Evolutionary conservation across 2,888 invertebrate genomes (phyloP).

Genomic region (Odontothrips loti): DNA sequence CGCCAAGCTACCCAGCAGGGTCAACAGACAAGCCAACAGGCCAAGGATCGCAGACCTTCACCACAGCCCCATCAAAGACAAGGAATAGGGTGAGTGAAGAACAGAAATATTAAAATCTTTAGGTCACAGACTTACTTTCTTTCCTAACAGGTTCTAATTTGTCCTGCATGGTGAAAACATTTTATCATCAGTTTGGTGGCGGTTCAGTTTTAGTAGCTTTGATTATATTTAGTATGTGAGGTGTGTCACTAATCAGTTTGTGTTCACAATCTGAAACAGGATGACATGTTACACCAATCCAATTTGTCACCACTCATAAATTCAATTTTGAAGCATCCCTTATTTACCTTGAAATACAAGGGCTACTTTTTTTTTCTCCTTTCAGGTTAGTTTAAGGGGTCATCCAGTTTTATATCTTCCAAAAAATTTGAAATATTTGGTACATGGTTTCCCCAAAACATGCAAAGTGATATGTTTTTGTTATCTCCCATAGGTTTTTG

Average conservation of each 20-base stretch:
- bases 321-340: background rate
- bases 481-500: constrained; percentile 4
- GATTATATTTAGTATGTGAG: background rate
- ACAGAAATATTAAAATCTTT: background rate
- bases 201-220: background rate
- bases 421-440: background rate
- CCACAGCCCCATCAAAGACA: background rate
- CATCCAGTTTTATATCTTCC: background rate
- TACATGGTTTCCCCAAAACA: background rate
- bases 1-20: background rate
- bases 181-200: background rate
- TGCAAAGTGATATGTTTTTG: background rate
- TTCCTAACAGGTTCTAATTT: background rate
- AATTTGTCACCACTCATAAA: background rate
- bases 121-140: background rate
- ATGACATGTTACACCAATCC: background rate
- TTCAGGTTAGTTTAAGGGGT: constrained; percentile 1
- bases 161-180: background rate
- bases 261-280: background rate
- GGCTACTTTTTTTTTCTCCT: background rate
- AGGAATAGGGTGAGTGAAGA: background rate
- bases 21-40: background rate
- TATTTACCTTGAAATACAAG: background rate
- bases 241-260: constrained; percentile 2
- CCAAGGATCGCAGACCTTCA: background rate